Base-by-base conservation (phyloP, 2,888 invertebrate species). In the Papilio gigon region DNA sequence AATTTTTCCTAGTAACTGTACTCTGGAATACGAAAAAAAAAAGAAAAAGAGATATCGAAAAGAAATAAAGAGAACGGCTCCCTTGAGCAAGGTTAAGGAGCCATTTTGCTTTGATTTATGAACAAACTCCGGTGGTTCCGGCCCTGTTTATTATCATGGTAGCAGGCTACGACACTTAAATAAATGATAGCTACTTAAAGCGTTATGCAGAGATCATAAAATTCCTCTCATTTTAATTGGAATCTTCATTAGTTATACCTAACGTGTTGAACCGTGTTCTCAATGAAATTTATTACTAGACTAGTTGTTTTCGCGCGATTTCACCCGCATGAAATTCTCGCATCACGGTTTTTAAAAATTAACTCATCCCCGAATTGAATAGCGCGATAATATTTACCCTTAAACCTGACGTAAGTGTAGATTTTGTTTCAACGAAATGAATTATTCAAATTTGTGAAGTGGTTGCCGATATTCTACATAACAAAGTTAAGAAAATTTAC, bases 91-190 rank as follows among this genome's bases (percentile, higher is more conserved):
- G 71, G 62, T 62, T 62, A 71, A 75, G 56, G 35, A 58, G 68
- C 44, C 42, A 58, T 67, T 61, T 65, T 68, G 47, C 66, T 33
- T 73, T 82, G 82, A 83, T 82, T 83, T 83, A 84, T 83, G 77
- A 76, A 76, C 72, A 71, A 64, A 79, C 74, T 75, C 76, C 71
- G 47, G 70, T 71, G 66, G 53, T 67, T 64, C 65, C 73, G 65
- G 59, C 72, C 73, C 72, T 76, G 79, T 80, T 80, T 80, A 78
- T 81, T 80, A 77, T 79, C 77, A 76, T 74, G 73, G 74, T 70
- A 74, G 77, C 76, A 80, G 76, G 76, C 76, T 76, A 76, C 76
- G 74, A 76, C 75, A 37, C 59, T 74, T 73, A 76, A 75, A 73
- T 71, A 77, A 77, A 75, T 75, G 70, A 75, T 72, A 47, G 40